Conservation (phyloP, 2,888 invertebrate genomes). For the Oasisia sp. region DNA sequence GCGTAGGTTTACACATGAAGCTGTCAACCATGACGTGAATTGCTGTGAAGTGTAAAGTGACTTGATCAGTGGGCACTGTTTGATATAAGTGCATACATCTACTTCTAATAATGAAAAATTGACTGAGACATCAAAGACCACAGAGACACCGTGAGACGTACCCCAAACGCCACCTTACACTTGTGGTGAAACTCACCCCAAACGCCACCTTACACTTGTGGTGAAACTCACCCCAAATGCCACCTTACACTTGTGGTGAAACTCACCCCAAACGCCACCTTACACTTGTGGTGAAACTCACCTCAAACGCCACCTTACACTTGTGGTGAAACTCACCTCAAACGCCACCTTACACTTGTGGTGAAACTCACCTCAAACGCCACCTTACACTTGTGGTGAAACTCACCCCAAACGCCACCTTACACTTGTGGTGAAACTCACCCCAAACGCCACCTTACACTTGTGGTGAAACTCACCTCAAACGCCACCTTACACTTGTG, state of each 20-base stretch:
- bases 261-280: conserved; percentile 88
- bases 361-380: conserved; percentile 90
- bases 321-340: conserved; percentile 87
- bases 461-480: conserved; percentile 87
- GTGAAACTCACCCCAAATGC: conserved; percentile 90
- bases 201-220: conserved; percentile 85
- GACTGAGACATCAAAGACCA: no score
- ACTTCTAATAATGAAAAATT: no score
- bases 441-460: conserved; percentile 87
- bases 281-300: conserved; percentile 86
- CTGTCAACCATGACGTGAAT: no score
- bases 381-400: conserved; percentile 84
- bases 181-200: conserved; percentile 87
- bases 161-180: conserved; percentile 87
- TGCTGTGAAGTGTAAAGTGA: no score
- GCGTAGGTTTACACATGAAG: no score
- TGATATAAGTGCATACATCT: no score
- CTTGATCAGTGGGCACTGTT: no score
- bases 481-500: conserved; percentile 85
- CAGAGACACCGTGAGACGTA: conserved; percentile 44
- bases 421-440: conserved; percentile 86
- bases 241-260: conserved; percentile 84
- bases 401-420: conserved; percentile 88
- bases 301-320: conserved; percentile 87
- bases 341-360: conserved; percentile 85